Evolutionary conservation across 1,140 invertebrate species (phyloP).

Genomic region (Drosophila eugracilis): DNA sequence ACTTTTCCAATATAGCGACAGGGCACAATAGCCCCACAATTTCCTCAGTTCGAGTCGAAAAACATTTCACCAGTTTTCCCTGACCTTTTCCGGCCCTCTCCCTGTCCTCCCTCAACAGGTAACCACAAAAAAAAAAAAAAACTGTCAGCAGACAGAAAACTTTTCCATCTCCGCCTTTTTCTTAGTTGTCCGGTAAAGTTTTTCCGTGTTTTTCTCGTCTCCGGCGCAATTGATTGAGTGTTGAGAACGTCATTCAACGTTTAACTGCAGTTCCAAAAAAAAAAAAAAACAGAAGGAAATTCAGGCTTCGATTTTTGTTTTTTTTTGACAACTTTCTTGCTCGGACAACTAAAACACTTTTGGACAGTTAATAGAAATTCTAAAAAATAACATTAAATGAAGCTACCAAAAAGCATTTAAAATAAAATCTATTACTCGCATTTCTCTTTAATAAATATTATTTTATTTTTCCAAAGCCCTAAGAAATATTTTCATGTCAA

Average conservation of each 20-base stretch:
- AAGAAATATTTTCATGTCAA: neutral
- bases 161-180: conserved; percentile 24
- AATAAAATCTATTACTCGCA: no score
- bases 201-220: conserved; percentile 35
- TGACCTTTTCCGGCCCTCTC: neutral
- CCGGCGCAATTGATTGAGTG: conserved; percentile 30
- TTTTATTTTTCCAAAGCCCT: neutral
- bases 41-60: no score
- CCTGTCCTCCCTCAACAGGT: conserved; percentile 1
- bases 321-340: neutral
- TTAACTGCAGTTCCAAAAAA: conserved; percentile 26
- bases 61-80: no score
- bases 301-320: neutral
- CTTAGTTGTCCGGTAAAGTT: conserved; percentile 26
- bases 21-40: conserved; percentile 14
- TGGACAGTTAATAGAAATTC: no score
- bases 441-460: no score
- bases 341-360: no score
- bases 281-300: neutral
- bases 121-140: no score
- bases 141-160: conserved; percentile 34
- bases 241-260: conserved; percentile 25
- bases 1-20: conserved; percentile 58
- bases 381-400: no score
- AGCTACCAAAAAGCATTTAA: no score